Conservation (phyloP, 1,140 invertebrate species). For the Drosophila littoralis region DNA sequence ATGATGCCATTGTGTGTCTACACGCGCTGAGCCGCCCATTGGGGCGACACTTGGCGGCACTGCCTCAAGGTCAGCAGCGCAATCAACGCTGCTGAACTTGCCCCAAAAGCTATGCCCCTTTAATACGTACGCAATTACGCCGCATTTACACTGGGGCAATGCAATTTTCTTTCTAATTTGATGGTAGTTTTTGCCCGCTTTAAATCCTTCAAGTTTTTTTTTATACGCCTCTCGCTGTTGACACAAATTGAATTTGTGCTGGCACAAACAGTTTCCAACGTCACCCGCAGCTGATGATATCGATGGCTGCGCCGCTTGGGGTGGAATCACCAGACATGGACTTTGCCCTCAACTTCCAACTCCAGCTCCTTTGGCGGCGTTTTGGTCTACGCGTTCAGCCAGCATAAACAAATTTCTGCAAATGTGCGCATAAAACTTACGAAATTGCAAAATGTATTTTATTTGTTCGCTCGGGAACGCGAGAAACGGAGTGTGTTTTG, state of each 20-base stretch:
- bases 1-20: conserved; percentile 64
- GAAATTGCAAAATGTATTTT: conserved; percentile 69
- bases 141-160: conserved; percentile 13
- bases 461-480: conserved; percentile 14
- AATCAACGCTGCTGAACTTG: conserved; percentile 64
- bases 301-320: conserved; percentile 43
- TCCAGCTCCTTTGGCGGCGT: conserved; percentile 31
- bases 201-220: conserved; percentile 28
- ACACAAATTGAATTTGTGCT: conserved; percentile 69
- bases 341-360: not conserved
- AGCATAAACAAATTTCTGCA: conserved; percentile 73
- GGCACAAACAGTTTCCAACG: conserved; percentile 38
- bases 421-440: conserved; percentile 78
- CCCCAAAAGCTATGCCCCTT: conserved; percentile 45
- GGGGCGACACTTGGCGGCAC: conserved; percentile 26
- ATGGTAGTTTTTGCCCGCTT: conserved; percentile 5
- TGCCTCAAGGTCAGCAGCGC: conserved; percentile 56
- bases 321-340: not conserved
- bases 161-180: conserved; percentile 55
- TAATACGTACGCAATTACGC: conserved; percentile 55
- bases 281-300: conserved; percentile 52
- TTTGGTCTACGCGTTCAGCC: conserved; percentile 41
- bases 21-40: conserved; percentile 24
- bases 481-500: conserved; percentile 8
- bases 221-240: conserved; percentile 10